A percentile compares a stretch with the other conserved stretches of the same genome.
Evolutionary conservation across 2,888 invertebrate species (phyloP).

Genomic region (Blomia tropicalis): DNA sequence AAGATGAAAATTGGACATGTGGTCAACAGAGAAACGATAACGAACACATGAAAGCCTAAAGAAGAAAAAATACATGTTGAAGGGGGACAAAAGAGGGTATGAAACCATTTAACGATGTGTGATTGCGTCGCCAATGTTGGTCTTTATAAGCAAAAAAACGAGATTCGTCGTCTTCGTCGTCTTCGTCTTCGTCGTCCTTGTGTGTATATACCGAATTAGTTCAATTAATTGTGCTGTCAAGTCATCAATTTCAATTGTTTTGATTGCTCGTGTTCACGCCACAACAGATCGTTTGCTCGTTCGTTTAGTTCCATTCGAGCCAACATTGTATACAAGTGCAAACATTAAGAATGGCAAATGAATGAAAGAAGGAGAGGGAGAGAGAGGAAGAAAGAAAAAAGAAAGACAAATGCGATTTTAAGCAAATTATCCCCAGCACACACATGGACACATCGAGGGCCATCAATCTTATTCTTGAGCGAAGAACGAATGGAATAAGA

Average conservation of each 20-base stretch:
- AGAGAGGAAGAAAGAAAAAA: not conserved
- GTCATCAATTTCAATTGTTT: conserved; percentile 20
- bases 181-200: too few species aligned
- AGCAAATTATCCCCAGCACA: conserved; percentile 10
- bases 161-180: too few species aligned
- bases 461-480: conserved; percentile 5
- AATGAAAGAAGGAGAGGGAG: not conserved
- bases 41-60: too few species aligned
- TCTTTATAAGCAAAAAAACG: too few species aligned
- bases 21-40: conserved; percentile 12
- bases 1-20: conserved; percentile 13
- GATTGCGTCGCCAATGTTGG: too few species aligned
- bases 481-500: too few species aligned
- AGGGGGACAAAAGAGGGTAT: too few species aligned
- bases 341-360: not conserved
- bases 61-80: too few species aligned
- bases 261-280: conserved; percentile 13
- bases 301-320: not conserved
- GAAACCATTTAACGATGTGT: too few species aligned
- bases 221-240: conserved; percentile 13
- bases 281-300: too few species aligned
- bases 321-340: too few species aligned
- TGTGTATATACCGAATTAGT: conserved; percentile 1
- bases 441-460: too few species aligned
- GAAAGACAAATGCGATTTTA: conserved; percentile 18